Evolutionary conservation across 1,140 invertebrate genomes (phyloP).

Genomic region (Homalodisca vitripennis): DNA sequence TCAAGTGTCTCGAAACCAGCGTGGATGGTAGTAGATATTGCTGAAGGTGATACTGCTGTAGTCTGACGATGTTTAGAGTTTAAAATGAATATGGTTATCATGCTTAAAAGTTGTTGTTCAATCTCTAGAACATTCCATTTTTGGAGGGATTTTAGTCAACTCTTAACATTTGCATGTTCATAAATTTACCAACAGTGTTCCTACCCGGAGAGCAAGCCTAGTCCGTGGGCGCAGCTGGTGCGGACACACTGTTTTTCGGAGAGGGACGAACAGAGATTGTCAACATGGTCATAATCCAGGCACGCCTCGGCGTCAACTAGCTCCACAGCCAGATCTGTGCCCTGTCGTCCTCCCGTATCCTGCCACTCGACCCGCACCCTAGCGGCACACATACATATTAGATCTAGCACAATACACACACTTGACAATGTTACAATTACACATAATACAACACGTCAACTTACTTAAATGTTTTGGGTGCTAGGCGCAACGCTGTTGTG

Average conservation of each 20-base stretch:
- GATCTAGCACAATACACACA: not conserved
- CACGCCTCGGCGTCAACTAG: not conserved
- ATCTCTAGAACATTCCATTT: too few species aligned
- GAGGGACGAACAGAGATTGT: conserved; percentile 11
- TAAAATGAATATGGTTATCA: too few species aligned
- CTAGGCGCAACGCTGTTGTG: not conserved
- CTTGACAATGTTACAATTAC: too few species aligned
- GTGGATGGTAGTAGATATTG: too few species aligned
- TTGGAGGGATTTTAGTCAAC: too few species aligned
- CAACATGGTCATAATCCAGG: not conserved
- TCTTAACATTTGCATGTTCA: too few species aligned
- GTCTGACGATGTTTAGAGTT: too few species aligned
- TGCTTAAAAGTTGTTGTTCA: too few species aligned
- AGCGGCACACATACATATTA: not conserved
- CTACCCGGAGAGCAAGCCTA: not conserved
- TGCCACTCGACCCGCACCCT: not conserved
- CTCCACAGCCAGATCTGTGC: not conserved
- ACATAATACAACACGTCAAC: too few species aligned
- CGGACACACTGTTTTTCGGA: not conserved
- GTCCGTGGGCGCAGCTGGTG: conserved; percentile 12
- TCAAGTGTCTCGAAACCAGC: too few species aligned
- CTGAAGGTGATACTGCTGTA: too few species aligned
- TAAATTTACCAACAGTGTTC: too few species aligned
- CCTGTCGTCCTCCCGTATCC: not conserved
- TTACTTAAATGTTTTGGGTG: not conserved